Evolutionary conservation across 2,888 invertebrate species (phyloP).

Genomic region (Rhorus exstirpatorius): DNA sequence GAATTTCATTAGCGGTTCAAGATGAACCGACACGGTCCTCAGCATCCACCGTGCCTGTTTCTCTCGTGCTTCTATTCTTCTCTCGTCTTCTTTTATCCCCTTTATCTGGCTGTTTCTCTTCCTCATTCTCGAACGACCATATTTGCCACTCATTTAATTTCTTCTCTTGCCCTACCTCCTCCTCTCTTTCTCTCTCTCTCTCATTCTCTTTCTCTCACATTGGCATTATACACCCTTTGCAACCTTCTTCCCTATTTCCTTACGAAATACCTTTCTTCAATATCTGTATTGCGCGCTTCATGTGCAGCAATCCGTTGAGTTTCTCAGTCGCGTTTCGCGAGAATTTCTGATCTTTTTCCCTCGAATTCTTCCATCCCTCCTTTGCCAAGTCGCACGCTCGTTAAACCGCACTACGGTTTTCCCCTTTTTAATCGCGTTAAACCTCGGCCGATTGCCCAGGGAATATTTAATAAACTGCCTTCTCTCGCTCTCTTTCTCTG

Average conservation of each 20-base stretch:
- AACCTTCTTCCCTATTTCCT: constrained; percentile 49
- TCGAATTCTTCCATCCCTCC: constrained; percentile 26
- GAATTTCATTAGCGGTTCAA: constrained; percentile 78
- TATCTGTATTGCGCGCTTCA: constrained; percentile 20
- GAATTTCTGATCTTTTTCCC: constrained; percentile 27
- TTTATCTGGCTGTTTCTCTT: constrained; percentile 34
- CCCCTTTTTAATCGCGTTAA: constrained; percentile 71
- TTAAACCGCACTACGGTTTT: constrained; percentile 69
- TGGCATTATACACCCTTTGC: constrained; percentile 32
- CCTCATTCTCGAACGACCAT: constrained; percentile 21
- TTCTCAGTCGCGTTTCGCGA: constrained; percentile 15
- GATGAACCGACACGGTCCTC: constrained; percentile 73
- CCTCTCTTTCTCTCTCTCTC: constrained; percentile 9
- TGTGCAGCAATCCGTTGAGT: constrained; percentile 27
- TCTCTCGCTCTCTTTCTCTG: constrained; percentile 9
- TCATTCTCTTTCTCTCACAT: constrained; percentile 11
- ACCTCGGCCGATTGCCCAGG: constrained; percentile 67
- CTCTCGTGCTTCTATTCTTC: constrained; percentile 44
- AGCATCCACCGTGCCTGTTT: constrained; percentile 71
- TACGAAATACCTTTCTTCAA: constrained; percentile 53
- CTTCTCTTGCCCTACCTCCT: constrained; percentile 3
- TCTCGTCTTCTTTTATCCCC: constrained; percentile 37
- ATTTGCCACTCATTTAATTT: constrained; percentile 36
- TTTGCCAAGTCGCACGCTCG: constrained; percentile 64
- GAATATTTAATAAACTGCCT: constrained; percentile 67